Evolutionary conservation across 2,113 vertebrate genomes (phyloP).

Genomic region (Crocuta crocuta): DNA sequence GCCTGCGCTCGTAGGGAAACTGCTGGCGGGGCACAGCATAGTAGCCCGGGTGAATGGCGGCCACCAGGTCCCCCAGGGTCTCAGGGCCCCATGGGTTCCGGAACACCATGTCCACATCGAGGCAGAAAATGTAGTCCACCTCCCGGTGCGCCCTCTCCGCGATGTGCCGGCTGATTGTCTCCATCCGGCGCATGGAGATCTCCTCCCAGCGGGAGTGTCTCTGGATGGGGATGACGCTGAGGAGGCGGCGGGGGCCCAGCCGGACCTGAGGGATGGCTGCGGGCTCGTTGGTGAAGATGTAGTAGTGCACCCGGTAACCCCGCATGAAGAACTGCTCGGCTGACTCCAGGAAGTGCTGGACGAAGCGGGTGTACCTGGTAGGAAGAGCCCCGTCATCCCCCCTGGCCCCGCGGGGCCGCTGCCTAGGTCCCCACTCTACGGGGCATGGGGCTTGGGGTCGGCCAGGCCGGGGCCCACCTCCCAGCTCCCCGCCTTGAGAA

Average conservation of each 20-base stretch:
- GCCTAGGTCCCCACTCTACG: no score
- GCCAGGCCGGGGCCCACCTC: neutral
- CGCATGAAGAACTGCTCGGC: conserved; percentile 88
- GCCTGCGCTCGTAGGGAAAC: conserved; percentile 87
- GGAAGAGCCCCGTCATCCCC: rapidly evolving
- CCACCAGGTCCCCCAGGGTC: conserved; percentile 84
- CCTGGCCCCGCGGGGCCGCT: neutral
- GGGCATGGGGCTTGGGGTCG: neutral
- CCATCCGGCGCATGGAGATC: conserved; percentile 86
- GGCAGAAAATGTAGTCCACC: conserved; percentile 87
- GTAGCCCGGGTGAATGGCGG: conserved; percentile 87
- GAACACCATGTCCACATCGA: conserved; percentile 87
- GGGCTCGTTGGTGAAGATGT: conserved; percentile 87
- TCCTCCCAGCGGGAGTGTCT: conserved; percentile 85
- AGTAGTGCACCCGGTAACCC: conserved; percentile 86
- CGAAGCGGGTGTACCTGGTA: conserved; percentile 85
- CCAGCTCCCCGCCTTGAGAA: neutral
- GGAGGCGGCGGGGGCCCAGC: conserved; percentile 39
- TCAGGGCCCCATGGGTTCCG: conserved; percentile 85
- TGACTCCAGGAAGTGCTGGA: conserved; percentile 85
- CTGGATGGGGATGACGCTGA: neutral
- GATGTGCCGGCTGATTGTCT: conserved; percentile 84
- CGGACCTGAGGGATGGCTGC: conserved; percentile 42
- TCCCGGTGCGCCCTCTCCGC: neutral
- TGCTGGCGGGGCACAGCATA: conserved; percentile 59